phyloP scores from a whole-genome alignment of 37 sponge, comb jelly and placozoan species.

The Eunapius fragilis region DNA sequence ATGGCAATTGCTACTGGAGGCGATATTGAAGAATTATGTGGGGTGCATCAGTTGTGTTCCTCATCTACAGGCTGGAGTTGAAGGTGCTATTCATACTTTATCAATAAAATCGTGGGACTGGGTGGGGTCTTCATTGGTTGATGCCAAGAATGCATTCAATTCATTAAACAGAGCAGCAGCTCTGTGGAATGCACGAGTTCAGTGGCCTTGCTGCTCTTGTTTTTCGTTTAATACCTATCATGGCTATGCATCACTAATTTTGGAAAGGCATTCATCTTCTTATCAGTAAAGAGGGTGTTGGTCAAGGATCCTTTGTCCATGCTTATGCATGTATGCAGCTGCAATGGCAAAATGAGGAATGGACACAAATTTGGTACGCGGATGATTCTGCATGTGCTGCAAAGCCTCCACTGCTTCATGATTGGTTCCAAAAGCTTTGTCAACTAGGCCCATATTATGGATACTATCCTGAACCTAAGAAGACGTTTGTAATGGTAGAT shows the following conservation, averaged over 20 bases:
- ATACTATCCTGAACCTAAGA: constrained; percentile 38
- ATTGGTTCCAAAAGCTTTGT: constrained; percentile 7
- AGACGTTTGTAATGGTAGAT: constrained; percentile 11
- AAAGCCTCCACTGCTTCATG: constrained; percentile 7
- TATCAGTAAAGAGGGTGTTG: constrained; percentile 47
- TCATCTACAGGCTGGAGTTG: constrained; percentile 35
- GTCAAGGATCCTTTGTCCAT: constrained; percentile 41
- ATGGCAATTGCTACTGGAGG: constrained; percentile 18
- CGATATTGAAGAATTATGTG: constrained; percentile 30
- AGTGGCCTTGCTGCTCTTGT: constrained; percentile 34
- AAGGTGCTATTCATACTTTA: constrained; percentile 46
- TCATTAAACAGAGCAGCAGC: constrained; percentile 6
- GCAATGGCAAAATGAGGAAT: not conserved
- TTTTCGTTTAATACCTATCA: constrained; percentile 40
- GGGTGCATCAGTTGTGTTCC: constrained; percentile 8
- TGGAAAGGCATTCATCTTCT: not conserved
- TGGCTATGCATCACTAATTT: constrained; percentile 18
- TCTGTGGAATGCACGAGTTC: constrained; percentile 10
- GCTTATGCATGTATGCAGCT: constrained; percentile 16
- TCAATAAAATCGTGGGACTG: constrained; percentile 20
- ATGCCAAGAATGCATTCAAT: constrained; percentile 30
- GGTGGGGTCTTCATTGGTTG: constrained; percentile 43
- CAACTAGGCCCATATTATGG: constrained; percentile 42
- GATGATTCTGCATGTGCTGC: too few relatives aligned
- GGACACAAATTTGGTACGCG: constrained; percentile 41